Evolutionary conservation across 2,113 vertebrate genomes (phyloP), one percentile per base, ranked within the genome.

Genomic region (Heliornis fulica): DNA sequence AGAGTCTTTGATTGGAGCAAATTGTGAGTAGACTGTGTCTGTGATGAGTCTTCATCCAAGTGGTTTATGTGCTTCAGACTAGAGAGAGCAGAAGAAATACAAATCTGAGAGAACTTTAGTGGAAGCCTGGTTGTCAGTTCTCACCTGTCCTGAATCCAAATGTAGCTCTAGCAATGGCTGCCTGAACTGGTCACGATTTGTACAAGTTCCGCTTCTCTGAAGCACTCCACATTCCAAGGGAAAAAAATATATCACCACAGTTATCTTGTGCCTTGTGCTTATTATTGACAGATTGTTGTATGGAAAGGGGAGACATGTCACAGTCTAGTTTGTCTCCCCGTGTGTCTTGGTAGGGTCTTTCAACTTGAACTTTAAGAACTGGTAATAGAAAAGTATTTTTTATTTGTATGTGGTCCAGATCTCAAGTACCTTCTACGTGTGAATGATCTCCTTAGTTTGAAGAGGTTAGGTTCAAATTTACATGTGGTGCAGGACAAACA

Each of bases 1-100:
- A 0, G 99, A 99, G 93, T 99, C 99, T 5, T 95, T 99, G 91
- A 99, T 99, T 3, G 99, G 99, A 85, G 99, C 99, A 36, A 99
- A 99, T 83, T 79, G 99, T 99, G 95, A 99, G 99, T 97, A 82
- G 14, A 32, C 59, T 29, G 9, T 25, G 5, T 22, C 46, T 71
- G 41, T 43, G 74, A 28, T 0, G 3, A 36, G 34, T 18, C 61
- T 29, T 43, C 7, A 15, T 18, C 31, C 25, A 13, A 70, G n/a
- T 4, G 11, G 34, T 10, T 21, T 54, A 3, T 28, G 26, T 26
- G 25, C 45, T 69, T 74, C 25, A 18, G 43, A 45, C 36, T 45
- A 34, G 43, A 66, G 48, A 65, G 32, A 46, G 26, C 15, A 53
- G 56, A 53, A 68, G 59, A 34, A 61, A 32, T 11, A 16, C 4